Base-by-base conservation (phyloP, 1,140 invertebrate species). In the Hycleus cichorii region DNA sequence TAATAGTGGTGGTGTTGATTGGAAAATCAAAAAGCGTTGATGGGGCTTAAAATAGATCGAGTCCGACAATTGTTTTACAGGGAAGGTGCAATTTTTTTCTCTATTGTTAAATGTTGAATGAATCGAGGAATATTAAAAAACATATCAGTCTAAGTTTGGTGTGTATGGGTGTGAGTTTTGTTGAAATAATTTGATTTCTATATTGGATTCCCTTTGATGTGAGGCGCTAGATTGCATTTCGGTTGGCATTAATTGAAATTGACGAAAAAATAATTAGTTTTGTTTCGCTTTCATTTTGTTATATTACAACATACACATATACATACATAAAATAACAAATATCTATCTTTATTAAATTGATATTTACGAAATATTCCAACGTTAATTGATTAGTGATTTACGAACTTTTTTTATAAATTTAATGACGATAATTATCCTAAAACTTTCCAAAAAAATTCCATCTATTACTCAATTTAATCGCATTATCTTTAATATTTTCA, bases 201-300 rank as follows among this genome's bases (percentile, higher is more conserved):
- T 69, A 69, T 69, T 52, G 63, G 63, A 69, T 69, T 69, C 66
- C 57, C 64, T 69, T 69, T 69, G 68, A 69, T 60, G 66, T 66
- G 63, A 62, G 47, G 52, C 49, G 56, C 63, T 68, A 60, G 65
- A 70, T 68, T 68, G 66, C 63, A 60, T 62, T 59, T 32, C 45
- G 39, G 62, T 58, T 66, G 67, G 67, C 63, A 57, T 64, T 70
- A 70, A 70, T 70, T 70, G 68, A 70, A 70, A 70, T 70, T 70
- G 68, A 70, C 68, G 64, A 70, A 70, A 70, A 70, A 70, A 70
- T 70, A 70, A 70, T 70, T 70, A 70, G 66, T 70, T 70, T 68
- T 68, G 51, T 60, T 46, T 55, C 51, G 48, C 55, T 55, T 48
- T 25, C n/a, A 39, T 39, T 55, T 27, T 55, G 32, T 49, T 25